phyloP scores from a whole-genome alignment of 2,797 vertebrate species.

The Sandelia bainsii region DNA sequence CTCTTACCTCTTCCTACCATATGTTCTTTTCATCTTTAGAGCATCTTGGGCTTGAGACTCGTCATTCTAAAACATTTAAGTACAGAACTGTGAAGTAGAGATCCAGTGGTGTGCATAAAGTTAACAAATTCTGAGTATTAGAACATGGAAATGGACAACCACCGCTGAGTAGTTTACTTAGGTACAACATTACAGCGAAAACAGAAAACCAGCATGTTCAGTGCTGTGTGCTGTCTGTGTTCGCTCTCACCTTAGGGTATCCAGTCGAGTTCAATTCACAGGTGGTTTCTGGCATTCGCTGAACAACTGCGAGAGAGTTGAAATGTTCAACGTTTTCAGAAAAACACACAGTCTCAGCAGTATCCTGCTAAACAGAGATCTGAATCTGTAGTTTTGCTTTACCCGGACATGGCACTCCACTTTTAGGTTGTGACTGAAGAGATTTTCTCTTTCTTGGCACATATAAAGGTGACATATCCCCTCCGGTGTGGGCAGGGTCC shows the following conservation, averaged over 20 bases:
- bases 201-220: no score
- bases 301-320: slow-evolving; percentile 52
- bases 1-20: slow-evolving; percentile 78
- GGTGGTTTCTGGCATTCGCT: slow-evolving; percentile 59
- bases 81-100: slow-evolving; percentile 33
- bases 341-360: neutral
- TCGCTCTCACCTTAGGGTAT: slow-evolving; percentile 61
- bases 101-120: neutral
- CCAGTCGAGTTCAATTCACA: slow-evolving; percentile 48
- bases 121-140: slow-evolving; percentile 16
- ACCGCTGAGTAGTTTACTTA: no score
- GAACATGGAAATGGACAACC: neutral
- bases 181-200: no score
- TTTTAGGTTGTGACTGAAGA: slow-evolving; percentile 62
- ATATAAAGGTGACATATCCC: slow-evolving; percentile 74
- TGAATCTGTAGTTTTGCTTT: fast-evolving
- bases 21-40: slow-evolving; percentile 77
- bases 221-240: no score
- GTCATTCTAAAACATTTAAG: slow-evolving; percentile 71
- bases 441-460: slow-evolving; percentile 74
- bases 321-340: neutral
- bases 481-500: slow-evolving; percentile 57
- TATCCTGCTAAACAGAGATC: neutral
- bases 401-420: slow-evolving; percentile 67
- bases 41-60: slow-evolving; percentile 49